Base-by-base conservation (phyloP, 2,888 invertebrate genomes). In the Agriopis leucophaearia region DNA sequence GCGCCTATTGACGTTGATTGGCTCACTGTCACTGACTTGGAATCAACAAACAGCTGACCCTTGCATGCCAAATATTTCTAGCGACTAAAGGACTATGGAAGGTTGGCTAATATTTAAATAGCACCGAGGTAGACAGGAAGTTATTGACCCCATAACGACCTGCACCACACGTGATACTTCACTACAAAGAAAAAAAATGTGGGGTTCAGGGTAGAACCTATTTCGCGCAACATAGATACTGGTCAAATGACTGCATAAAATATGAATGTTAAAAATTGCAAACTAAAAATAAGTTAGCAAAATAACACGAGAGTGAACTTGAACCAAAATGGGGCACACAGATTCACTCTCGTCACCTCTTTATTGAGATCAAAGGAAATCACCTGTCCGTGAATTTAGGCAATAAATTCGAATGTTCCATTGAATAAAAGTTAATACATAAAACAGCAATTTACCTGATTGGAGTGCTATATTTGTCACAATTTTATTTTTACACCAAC, bases 401-500 rank as follows among this genome's bases (percentile, higher is more conserved):
- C 9, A 45, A 15, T 44, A 10, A 64, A 71, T 72, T 27, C 48
- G 36, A 56, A 27, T 45, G 66, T 54, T 58, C 44, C 27, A 61
- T 18, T 47, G 59, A 64, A 70, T 65, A 64, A 64, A 73, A 27
- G 51, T 77, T 79, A 71, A 70, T 74, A 76, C 63, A 74, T 72
- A 81, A 85, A 89, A 88, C 82, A 86, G 83, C 78, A 81, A 81
- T 83, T 91, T 92, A 92, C 93, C 92, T 92, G 92, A 85, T 83
- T 77, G 84, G 86, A 84, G 85, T 81, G 86, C 82, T 90, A 87
- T 90, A 89, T 88, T 92, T 89, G 88, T 91, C 93, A 92, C 90
- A 92, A 93, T 92, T 27, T 27, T 92, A 92, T 93, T 94, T 93
- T 94, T 93, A 94, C 89, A 93, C 91, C 91, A 91, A 87, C 88